Evolutionary conservation across 2,888 invertebrate genomes (phyloP), one percentile per base, ranked within the genome.

Genomic region (Chloromyia formosa): DNA sequence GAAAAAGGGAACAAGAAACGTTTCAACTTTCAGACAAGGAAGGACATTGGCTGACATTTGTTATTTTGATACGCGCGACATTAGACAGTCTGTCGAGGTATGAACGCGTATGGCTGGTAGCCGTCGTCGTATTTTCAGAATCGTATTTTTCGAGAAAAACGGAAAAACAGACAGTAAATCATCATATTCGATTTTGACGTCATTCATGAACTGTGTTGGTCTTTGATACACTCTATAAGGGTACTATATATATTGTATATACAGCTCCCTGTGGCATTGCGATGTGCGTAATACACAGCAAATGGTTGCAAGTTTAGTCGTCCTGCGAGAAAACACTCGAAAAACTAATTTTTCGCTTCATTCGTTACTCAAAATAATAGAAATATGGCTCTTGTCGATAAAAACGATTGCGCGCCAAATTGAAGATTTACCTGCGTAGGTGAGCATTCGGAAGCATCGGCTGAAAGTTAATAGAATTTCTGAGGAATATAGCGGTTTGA

Each of bases 311-410:
- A 35, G 2, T 35, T 35, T 35, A 35, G 27, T 35, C 27, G 27
- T 35, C 27, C 27, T 35, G 60, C 3, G 20, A 56, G 22, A 10
- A 22, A 23, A 23, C 60, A 22, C 20, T 56, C 16, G 60, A 60
- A n/a, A 56, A 62, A 23, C 62, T 62, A 62, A 62, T 62, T 62
- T 62, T 62, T 35, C 62, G 62, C 40, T 62, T 62, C 40, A 40
- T 42, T 62, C 62, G 40, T 40, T 42, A 40, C 7, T 62, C 40
- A 40, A n/a, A 62, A 40, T 42, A 40, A 40, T 40, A 40, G 62
- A 62, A 62, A 62, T 40, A 62, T 62, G 62, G 40, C 40, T 62
- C 27, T 14, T 60, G 60, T 23, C 12, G 60, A 60, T 60, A 60
- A 49, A 49, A 12, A 49, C 1, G 49, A 49, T 49, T 49, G 49